Base-by-base conservation (phyloP, 2,113 vertebrate species). In the Amphiprion percula region DNA sequence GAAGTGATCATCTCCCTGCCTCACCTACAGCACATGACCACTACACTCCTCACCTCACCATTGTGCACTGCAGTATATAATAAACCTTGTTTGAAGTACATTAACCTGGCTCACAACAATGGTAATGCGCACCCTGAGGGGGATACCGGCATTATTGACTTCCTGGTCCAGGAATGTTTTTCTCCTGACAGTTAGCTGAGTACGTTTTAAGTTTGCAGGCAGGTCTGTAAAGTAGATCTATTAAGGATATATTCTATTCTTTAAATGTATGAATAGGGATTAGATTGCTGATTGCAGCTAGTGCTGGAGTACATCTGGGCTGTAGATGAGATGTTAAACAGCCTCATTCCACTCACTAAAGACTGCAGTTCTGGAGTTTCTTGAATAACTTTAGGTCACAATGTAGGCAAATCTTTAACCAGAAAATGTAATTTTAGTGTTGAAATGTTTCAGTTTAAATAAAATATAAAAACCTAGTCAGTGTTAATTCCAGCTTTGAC, bases 41-140 rank as follows among this genome's bases (percentile, higher is more conserved):
- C 74, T 41, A 69, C 75, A 53, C 65, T 69, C 73, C 83, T 84
- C 74, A 92, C 87, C 87, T 93, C 83, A 83, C 85, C 68, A 86
- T 83, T 88, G 90, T 92, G 82, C 85, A 68, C 79, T 56, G 79
- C 82, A 86, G 90, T 90, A 74, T 93, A 87, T 93, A 94, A 94
- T 94, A 93, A 95, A 93, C 90, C 92, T 89, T 90, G 91, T 92
- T 92, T 94, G 90, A 92, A 93, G 91, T 92, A 91, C 90, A 93
- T 94, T 94, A 94, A 94, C 93, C 92, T 94, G 91, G 86, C 85
- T 87, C 90, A 90, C 93, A 94, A 94, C 92, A 94, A 94, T 93
- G 84, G 82, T 89, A 89, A 91, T 91, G 90, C 82, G 76, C 86
- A 90, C 90, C 94, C 93, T 87, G 87, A 90, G 89, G 94, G 90